phyloP scores from a whole-genome alignment of 53 echinoderm and acorn worm genomes.

The Temnopleurus reevesii region DNA sequence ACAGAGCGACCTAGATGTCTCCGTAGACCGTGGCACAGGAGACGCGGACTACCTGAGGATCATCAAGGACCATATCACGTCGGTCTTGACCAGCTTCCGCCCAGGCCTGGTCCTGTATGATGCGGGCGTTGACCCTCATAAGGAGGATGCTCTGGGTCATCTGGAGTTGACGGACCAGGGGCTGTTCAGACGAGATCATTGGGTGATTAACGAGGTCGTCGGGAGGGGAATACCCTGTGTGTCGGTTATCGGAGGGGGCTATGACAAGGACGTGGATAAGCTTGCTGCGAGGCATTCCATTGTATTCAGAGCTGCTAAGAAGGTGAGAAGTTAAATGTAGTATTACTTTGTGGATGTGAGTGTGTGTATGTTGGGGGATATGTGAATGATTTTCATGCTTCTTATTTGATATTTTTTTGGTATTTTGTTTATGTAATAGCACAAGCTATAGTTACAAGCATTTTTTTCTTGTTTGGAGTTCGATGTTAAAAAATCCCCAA shows the following conservation, averaged over 20 bases:
- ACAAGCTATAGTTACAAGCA: too few relatives aligned
- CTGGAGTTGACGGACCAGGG: slow-evolving; percentile 77
- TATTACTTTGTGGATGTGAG: too few relatives aligned
- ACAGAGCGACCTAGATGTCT: slow-evolving; percentile 73
- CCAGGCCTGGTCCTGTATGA: slow-evolving; percentile 75
- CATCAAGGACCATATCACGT: slow-evolving; percentile 65
- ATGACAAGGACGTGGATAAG: slow-evolving; percentile 73
- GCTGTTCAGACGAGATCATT: slow-evolving; percentile 69
- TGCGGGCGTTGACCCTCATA: slow-evolving; percentile 82
- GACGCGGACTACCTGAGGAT: slow-evolving; percentile 67
- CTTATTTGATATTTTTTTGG: too few relatives aligned
- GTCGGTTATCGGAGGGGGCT: slow-evolving; percentile 76
- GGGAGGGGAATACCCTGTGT: slow-evolving; percentile 71
- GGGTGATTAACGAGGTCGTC: slow-evolving; percentile 64
- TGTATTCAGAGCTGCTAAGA: slow-evolving; percentile 79
- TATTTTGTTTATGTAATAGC: background rate
- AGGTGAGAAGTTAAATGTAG: slow-evolving; percentile 34
- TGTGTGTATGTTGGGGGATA: too few relatives aligned
- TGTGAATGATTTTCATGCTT: too few relatives aligned
- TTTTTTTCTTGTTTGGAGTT: background rate
- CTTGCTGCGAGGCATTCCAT: slow-evolving; percentile 77
- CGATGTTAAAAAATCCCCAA: background rate
- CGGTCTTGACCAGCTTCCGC: slow-evolving; percentile 65
- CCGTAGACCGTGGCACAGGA: slow-evolving; percentile 56
- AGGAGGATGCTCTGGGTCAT: slow-evolving; percentile 69